Percentiles rank a stretch among this genome's conserved stretches.
These are phyloP conservation scores for Ferrisia virgata DNA, from an alignment of 2,888 invertebrate genomes.

Conservation along the genomic window DNA sequence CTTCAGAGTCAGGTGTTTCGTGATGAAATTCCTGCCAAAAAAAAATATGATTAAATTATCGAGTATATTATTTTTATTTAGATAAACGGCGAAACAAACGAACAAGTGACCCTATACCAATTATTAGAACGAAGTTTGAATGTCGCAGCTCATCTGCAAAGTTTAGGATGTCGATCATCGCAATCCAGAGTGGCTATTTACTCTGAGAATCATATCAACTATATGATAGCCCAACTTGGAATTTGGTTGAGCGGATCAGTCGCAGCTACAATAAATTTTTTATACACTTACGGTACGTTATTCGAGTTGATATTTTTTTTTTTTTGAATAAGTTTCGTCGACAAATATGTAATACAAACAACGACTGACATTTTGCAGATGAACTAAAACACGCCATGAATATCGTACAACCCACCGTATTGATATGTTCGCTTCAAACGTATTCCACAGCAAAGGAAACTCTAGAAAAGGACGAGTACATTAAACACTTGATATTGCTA, in stretches of 20 bases:
- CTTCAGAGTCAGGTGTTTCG: too few species aligned
- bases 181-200: constrained; percentile 50
- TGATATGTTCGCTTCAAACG: background rate
- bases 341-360: too few species aligned
- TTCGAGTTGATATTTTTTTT: too few species aligned
- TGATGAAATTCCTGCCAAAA: too few species aligned
- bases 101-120: constrained; percentile 58
- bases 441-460: background rate
- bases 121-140: constrained; percentile 55
- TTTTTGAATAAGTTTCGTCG: too few species aligned
- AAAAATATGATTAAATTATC: too few species aligned
- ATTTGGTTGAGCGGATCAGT: constrained; percentile 65
- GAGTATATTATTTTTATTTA: too few species aligned
- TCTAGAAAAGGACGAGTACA: background rate
- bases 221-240: constrained; percentile 64
- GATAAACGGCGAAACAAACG: constrained; percentile 63
- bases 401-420: background rate
- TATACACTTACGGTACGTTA: constrained; percentile 59
- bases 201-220: constrained; percentile 74
- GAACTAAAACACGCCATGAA: background rate
- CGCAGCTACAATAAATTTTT: constrained; percentile 70
- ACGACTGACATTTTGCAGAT: background rate
- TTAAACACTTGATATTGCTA: background rate
- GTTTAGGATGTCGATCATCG: background rate
- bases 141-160: background rate